phyloP scores from a whole-genome alignment of 1,140 invertebrate genomes.

The Atta texana region DNA sequence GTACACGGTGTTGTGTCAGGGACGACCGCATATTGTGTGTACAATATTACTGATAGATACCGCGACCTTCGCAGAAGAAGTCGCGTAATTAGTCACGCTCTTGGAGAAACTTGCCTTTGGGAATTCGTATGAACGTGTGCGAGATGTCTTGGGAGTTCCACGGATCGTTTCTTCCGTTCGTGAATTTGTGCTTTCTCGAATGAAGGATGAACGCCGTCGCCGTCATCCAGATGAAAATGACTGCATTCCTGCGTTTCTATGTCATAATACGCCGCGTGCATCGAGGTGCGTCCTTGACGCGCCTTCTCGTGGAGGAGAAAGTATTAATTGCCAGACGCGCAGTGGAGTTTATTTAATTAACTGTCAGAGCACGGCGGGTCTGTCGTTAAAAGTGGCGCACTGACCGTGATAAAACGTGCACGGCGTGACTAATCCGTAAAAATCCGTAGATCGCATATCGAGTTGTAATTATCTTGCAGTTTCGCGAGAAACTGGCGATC shows the following conservation, averaged over 20 bases:
- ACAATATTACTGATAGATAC: background rate
- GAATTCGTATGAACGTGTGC: background rate
- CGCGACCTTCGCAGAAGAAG: background rate
- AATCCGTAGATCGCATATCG: background rate
- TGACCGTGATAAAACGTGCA: background rate
- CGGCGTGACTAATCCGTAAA: background rate
- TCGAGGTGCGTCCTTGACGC: slow-evolving; percentile 47
- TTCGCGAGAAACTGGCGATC: background rate
- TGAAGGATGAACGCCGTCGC: background rate
- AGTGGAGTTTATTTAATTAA: slow-evolving; percentile 45
- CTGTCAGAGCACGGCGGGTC: background rate
- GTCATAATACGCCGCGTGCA: slow-evolving; percentile 17
- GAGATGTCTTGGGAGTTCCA: background rate
- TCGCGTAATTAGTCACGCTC: background rate
- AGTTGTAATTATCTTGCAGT: background rate
- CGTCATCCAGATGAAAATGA: slow-evolving; percentile 14
- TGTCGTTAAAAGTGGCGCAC: slow-evolving; percentile 6
- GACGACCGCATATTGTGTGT: background rate
- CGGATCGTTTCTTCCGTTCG: background rate
- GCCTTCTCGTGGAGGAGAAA: slow-evolving; percentile 44
- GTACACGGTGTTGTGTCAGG: slow-evolving; percentile 45
- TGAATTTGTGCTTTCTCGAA: background rate
- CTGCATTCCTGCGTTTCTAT: slow-evolving; percentile 16
- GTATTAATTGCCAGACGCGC: slow-evolving; percentile 38
- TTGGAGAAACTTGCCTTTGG: background rate